These are phyloP conservation scores for Tholera decimalis DNA, from an alignment of 2,888 invertebrate genomes.

Conservation along the genomic window DNA sequence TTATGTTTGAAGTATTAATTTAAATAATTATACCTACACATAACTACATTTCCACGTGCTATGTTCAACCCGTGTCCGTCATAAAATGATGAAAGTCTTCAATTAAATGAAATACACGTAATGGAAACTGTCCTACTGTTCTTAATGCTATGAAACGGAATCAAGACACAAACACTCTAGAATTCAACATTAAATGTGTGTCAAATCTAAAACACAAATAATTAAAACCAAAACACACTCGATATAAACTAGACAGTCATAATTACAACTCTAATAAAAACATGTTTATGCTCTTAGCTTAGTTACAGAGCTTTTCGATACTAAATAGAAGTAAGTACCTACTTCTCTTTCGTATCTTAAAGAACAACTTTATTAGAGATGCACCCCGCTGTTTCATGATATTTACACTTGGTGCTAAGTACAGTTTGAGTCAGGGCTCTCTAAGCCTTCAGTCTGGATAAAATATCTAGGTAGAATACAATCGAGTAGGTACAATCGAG, in stretches of 20 bases:
- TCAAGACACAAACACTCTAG: background rate
- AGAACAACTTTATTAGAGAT: constrained; percentile 37
- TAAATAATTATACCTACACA: no score
- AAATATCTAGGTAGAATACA: background rate
- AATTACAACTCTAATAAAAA: constrained; percentile 24
- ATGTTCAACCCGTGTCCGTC: no score
- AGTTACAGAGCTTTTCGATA: constrained; percentile 29
- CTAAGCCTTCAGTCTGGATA: constrained; percentile 3
- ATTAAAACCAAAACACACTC: background rate
- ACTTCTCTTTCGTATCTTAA: constrained; percentile 19
- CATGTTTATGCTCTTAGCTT: constrained; percentile 50
- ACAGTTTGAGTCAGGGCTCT: constrained; percentile 8
- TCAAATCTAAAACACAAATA: background rate
- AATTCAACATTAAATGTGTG: background rate
- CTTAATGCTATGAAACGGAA: background rate
- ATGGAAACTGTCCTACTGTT: background rate
- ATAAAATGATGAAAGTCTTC: no score
- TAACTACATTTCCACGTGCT: no score
- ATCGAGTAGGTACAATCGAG: background rate
- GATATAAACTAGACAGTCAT: constrained; percentile 25
- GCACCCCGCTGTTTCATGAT: constrained; percentile 44
- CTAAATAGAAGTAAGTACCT: no score
- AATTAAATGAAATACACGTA: background rate
- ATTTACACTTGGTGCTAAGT: constrained; percentile 32
- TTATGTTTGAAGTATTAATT: no score